A percentile compares a stretch with the other conserved stretches of the same genome.
Evolutionary conservation across 2,888 invertebrate genomes (phyloP).

Genomic region (Hartigia nigra): DNA sequence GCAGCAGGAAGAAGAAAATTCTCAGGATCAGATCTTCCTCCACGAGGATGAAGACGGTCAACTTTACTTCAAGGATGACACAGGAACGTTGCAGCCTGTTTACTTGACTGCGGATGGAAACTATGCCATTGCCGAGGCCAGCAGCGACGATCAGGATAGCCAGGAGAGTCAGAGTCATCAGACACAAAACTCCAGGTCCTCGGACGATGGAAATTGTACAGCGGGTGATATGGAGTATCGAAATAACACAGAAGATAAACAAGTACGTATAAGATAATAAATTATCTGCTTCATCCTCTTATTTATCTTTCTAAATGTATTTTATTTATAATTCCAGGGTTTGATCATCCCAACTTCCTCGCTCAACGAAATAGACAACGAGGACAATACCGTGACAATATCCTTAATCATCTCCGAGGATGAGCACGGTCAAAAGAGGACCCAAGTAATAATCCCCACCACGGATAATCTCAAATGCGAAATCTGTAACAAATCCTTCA

Average conservation of each 20-base stretch:
- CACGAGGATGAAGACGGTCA: slow-evolving; percentile 64
- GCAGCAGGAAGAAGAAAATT: slow-evolving; percentile 28
- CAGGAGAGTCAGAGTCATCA: slow-evolving; percentile 36
- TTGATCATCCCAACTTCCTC: slow-evolving; percentile 25
- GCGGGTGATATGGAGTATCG: slow-evolving; percentile 39
- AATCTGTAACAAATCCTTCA: slow-evolving; percentile 68
- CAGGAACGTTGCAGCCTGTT: slow-evolving; percentile 58
- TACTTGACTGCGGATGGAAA: slow-evolving; percentile 62
- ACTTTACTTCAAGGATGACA: slow-evolving; percentile 62
- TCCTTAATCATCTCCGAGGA: slow-evolving; percentile 65
- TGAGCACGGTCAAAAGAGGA: slow-evolving; percentile 64
- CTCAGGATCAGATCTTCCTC: slow-evolving; percentile 59
- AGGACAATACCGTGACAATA: slow-evolving; percentile 65
- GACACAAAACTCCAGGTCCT: slow-evolving; percentile 28
- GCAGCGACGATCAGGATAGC: slow-evolving; percentile 51
- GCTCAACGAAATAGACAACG: slow-evolving; percentile 51
- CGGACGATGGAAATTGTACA: slow-evolving; percentile 46
- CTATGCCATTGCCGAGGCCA: slow-evolving; percentile 59
- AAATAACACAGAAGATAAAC: background rate
- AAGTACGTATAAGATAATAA: background rate
- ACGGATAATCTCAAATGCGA: slow-evolving; percentile 64
- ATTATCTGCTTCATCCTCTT: background rate
- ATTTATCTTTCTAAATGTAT: background rate
- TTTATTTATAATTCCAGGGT: slow-evolving; percentile 32
- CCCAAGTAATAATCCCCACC: slow-evolving; percentile 66